Percentiles rank a stretch among this genome's conserved stretches.
phyloP scores from a whole-genome alignment of 2,113 vertebrate species.

The Leptobrachium leishanense region DNA sequence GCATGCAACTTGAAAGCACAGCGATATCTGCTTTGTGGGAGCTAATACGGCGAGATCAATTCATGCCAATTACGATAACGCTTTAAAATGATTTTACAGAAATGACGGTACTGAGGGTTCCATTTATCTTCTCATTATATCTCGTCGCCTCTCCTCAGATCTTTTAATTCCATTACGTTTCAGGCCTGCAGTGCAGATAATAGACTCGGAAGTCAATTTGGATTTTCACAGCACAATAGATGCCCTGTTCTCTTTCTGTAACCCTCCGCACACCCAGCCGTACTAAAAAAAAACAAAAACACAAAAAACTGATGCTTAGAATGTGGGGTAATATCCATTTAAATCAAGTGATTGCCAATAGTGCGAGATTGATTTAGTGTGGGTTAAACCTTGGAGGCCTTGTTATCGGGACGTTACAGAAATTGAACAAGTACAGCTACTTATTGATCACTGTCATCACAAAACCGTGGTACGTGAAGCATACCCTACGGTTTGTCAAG shows the following conservation, averaged over 20 bases:
- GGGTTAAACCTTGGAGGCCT: neutral
- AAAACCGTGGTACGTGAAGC: neutral
- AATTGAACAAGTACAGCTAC: neutral
- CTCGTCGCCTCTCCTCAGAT: neutral
- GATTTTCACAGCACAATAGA: neutral
- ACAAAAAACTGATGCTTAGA: neutral
- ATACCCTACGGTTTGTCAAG: neutral
- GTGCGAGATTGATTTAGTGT: neutral
- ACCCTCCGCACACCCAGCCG: neutral
- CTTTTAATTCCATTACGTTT: slow-evolving; percentile 7
- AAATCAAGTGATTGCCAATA: slow-evolving; percentile 11
- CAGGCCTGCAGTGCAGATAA: slow-evolving; percentile 7
- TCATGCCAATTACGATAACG: slow-evolving; percentile 13
- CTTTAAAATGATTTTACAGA: slow-evolving; percentile 17
- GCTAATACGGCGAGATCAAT: neutral
- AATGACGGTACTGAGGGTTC: neutral
- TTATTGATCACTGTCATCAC: slow-evolving; percentile 1
- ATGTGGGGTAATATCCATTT: neutral
- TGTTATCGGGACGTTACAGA: neutral
- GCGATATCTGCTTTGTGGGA: neutral
- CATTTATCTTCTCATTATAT: slow-evolving; percentile 30
- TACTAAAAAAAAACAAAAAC: neutral
- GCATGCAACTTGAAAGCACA: neutral
- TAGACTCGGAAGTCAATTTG: slow-evolving; percentile 16
- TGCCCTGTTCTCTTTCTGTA: neutral